These are phyloP conservation scores for Leptopilina clavipes DNA, from an alignment of 1,140 invertebrate genomes.

Conservation along the genomic window DNA sequence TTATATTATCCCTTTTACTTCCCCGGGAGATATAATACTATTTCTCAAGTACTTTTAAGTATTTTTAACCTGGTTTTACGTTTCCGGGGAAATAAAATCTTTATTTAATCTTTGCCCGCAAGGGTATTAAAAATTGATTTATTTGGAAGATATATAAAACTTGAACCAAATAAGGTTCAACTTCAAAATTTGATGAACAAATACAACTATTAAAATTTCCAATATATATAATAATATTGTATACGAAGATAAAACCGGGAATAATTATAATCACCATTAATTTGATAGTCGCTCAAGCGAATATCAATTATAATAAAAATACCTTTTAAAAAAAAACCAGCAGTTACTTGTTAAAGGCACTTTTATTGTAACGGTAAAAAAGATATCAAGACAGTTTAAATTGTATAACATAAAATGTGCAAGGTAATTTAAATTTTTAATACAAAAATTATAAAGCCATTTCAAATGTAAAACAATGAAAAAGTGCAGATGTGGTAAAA, in stretches of 20 bases:
- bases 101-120: background rate
- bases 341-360: background rate
- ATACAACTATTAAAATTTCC: too few species aligned
- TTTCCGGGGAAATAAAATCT: background rate
- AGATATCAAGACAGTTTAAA: background rate
- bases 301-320: slow-evolving; percentile 6
- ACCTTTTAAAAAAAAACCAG: slow-evolving; percentile 1
- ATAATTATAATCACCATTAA: background rate
- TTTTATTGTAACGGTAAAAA: slow-evolving; percentile 9
- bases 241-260: background rate
- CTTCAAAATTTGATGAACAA: background rate
- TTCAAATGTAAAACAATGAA: background rate
- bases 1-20: background rate
- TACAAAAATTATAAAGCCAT: background rate
- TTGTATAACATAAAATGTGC: background rate
- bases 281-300: background rate
- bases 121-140: background rate
- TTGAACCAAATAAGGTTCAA: background rate
- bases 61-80: background rate
- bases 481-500: background rate
- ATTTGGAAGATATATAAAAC: background rate
- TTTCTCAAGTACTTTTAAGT: background rate
- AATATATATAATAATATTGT: background rate
- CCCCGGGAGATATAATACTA: background rate
- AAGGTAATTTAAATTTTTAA: background rate